Conservation (phyloP, 2,113 vertebrate species). For the Gadus macrocephalus region DNA sequence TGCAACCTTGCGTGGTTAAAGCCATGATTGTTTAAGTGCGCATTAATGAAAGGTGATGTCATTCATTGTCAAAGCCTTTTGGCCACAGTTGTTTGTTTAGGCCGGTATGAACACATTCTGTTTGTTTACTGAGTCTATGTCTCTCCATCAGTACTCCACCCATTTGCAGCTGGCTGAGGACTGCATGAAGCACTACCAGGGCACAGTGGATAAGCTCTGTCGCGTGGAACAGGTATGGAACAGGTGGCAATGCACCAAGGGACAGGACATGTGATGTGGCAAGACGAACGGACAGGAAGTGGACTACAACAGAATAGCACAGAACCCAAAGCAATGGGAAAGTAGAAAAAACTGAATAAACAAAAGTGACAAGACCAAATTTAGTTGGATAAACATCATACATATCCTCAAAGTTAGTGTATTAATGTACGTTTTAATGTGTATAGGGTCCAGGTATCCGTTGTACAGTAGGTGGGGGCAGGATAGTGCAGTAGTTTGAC, state of each 20-base stretch:
- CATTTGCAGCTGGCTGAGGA: conserved; percentile 97
- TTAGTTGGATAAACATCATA: too few relatives aligned
- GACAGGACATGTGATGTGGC: too few relatives aligned
- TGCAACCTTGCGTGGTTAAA: too few relatives aligned
- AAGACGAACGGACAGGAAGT: neutral
- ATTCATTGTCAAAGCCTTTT: too few relatives aligned
- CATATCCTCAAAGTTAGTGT: too few relatives aligned
- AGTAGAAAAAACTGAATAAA: neutral
- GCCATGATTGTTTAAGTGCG: too few relatives aligned
- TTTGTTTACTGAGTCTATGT: neutral
- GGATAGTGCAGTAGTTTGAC: too few relatives aligned
- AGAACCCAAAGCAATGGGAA: neutral
- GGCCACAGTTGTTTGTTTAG: too few relatives aligned
- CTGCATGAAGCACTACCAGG: conserved; percentile 99
- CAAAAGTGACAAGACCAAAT: neutral
- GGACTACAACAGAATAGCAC: neutral
- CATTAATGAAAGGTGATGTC: too few relatives aligned
- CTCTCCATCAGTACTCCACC: conserved; percentile 86
- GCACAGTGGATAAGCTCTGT: conserved; percentile 95
- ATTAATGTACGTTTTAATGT: too few relatives aligned
- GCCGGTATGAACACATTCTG: neutral
- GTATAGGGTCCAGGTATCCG: too few relatives aligned
- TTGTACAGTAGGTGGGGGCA: too few relatives aligned
- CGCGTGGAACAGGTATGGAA: conserved; percentile 89
- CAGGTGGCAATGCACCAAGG: neutral